A percentile compares a stretch with the other conserved stretches of the same genome.
Conservation (phyloP, 2,113 vertebrate genomes). For the Blennius ocellaris region DNA sequence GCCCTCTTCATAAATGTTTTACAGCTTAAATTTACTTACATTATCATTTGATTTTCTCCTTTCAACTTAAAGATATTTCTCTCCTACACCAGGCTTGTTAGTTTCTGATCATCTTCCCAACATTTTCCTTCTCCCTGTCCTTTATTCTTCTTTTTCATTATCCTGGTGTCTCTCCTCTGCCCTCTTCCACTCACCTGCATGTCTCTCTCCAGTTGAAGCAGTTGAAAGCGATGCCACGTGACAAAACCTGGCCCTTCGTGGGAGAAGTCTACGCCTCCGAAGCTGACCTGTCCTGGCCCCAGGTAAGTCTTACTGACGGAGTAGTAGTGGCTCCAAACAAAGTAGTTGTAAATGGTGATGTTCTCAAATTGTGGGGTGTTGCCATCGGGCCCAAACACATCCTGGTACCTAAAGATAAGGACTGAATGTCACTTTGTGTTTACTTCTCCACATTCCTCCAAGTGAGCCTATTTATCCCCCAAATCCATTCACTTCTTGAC, state of each 20-base stretch:
- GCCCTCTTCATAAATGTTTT: too few species aligned
- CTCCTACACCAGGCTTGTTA: too few species aligned
- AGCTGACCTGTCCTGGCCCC: conserved; percentile 89
- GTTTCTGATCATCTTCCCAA: too few species aligned
- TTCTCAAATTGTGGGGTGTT: conserved; percentile 93
- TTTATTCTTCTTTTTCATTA: neutral
- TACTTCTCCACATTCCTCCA: neutral
- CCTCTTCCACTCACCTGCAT: conserved; percentile 86
- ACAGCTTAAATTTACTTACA: too few species aligned
- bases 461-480: conserved; percentile 3
- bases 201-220: conserved; percentile 93
- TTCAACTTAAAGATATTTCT: too few species aligned
- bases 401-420: conserved; percentile 68
- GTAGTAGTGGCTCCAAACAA: conserved; percentile 98
- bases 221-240: conserved; percentile 95
- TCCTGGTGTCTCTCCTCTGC: neutral
- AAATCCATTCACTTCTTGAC: neutral
- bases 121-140: neutral
- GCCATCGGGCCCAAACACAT: conserved; percentile 89
- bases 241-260: conserved; percentile 98
- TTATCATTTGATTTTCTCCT: too few species aligned
- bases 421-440: conserved; percentile 9
- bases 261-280: conserved; percentile 94
- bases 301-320: conserved; percentile 97
- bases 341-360: conserved; percentile 96